Conservation (phyloP, 2,797 vertebrate genomes). For the Rhinella marina region DNA sequence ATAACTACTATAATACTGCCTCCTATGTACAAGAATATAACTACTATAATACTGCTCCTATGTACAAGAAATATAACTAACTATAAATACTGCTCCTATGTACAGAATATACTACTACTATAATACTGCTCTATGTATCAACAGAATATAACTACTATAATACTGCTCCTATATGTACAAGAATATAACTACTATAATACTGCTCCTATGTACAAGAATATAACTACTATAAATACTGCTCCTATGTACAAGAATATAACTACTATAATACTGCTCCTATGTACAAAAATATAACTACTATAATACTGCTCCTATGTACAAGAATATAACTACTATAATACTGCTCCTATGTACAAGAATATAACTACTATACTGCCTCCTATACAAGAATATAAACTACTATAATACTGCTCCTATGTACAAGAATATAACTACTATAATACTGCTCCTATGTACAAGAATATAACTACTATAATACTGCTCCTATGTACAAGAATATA, state of each 20-base stretch:
- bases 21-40: no score
- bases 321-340: constrained; percentile 3
- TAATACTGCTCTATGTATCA: neutral
- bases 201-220: neutral
- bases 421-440: neutral
- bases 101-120: neutral
- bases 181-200: constrained; percentile 6
- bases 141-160: neutral
- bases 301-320: constrained; percentile 4
- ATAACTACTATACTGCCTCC: no score
- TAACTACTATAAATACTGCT: neutral
- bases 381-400: neutral
- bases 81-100: neutral
- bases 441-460: neutral
- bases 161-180: neutral
- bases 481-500: neutral
- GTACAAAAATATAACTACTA: neutral
- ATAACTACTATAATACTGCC: neutral
- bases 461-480: constrained; percentile 10
- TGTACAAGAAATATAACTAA: neutral
- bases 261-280: constrained; percentile 3
- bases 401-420: neutral
- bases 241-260: constrained; percentile 2
- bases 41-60: neutral
- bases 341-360: neutral